Evolutionary conservation across 2,797 vertebrate species (phyloP), one percentile per base, ranked within the genome.

Genomic region (Pangasius larnaudii): DNA sequence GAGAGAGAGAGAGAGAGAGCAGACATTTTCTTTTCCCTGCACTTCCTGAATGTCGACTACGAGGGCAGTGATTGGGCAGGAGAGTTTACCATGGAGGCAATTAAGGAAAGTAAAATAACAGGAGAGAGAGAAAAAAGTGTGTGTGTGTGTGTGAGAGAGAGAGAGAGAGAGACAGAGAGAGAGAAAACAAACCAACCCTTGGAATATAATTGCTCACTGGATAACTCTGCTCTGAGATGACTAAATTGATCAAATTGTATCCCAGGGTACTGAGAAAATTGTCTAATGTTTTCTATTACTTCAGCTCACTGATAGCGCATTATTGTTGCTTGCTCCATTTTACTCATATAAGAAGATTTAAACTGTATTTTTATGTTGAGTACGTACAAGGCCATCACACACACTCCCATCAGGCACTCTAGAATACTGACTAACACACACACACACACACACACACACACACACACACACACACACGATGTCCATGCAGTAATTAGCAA

Each of bases 11-110:
- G 5, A 51, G 72, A 75, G 8, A 22, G 4, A 0, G 22, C 6
- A 33, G 27, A n/a, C 84, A 95, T 95, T 95, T 95, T 95, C 93
- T 95, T 94, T 94, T 94, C 94, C 93, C 92, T 95, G 94, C 94
- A 95, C 94, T 95, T 95, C 93, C 94, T 95, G 93, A 91, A 92
- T 95, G 94, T 95, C 94, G 94, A 94, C 95, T 93, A 94, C 94
- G 93, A 95, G 93, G 93, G 92, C 94, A 94, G 94, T 94, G 94
- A 93, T 95, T 95, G 91, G 89, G 93, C 92, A 89, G 91, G 91
- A 92, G 95, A 94, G 92, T 94, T 95, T 93, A 91, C 91, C 91
- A 90, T 78, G 88, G 89, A 95, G 91, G 93, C 93, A 94, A 94
- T 95, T 95, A 94, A 94, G 89, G 88, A 91, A 92, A 93, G 92